phyloP scores from a whole-genome alignment of 2,888 invertebrate species.

The Melinopterus prodromus region DNA sequence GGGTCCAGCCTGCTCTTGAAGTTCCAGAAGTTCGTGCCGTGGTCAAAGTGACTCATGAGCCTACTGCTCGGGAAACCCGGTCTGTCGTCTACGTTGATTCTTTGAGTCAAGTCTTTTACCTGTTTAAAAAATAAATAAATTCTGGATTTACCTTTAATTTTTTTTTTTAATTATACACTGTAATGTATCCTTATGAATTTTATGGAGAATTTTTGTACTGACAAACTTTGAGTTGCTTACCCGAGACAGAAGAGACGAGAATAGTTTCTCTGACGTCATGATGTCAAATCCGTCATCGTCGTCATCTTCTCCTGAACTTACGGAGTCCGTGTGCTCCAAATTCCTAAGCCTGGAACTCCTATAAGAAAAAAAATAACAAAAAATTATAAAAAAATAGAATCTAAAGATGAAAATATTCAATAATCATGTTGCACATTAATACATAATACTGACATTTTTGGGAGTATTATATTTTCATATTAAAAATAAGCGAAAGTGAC shows the following conservation, averaged over 20 bases:
- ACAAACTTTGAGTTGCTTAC: conserved; percentile 60
- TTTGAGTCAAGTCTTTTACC: conserved; percentile 85
- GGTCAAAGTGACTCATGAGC: conserved; percentile 64
- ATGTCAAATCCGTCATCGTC: conserved; percentile 92
- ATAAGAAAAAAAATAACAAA: conserved; percentile 41
- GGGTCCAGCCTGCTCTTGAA: conserved; percentile 61
- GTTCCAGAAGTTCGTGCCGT: conserved; percentile 61
- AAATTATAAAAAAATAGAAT: conserved; percentile 27
- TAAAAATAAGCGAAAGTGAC: too few species aligned
- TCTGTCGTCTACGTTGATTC: conserved; percentile 82
- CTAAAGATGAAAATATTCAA: conserved; percentile 13
- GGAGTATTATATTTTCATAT: too few species aligned
- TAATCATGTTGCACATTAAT: background rate
- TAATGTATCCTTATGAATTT: too few species aligned
- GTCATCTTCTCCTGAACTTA: conserved; percentile 88
- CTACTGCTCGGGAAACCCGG: conserved; percentile 71
- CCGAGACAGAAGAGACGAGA: conserved; percentile 85
- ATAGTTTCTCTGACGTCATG: conserved; percentile 89
- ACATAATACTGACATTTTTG: background rate
- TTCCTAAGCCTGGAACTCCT: conserved; percentile 76
- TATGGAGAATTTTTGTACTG: too few species aligned
- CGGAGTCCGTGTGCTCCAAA: conserved; percentile 80
- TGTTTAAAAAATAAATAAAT: conserved; percentile 49
- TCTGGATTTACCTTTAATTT: background rate
- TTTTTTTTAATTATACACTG: background rate